Evolutionary conservation across 2,888 invertebrate species (phyloP), one percentile per base, ranked within the genome.

Genomic region (Apocheima hispidaria): DNA sequence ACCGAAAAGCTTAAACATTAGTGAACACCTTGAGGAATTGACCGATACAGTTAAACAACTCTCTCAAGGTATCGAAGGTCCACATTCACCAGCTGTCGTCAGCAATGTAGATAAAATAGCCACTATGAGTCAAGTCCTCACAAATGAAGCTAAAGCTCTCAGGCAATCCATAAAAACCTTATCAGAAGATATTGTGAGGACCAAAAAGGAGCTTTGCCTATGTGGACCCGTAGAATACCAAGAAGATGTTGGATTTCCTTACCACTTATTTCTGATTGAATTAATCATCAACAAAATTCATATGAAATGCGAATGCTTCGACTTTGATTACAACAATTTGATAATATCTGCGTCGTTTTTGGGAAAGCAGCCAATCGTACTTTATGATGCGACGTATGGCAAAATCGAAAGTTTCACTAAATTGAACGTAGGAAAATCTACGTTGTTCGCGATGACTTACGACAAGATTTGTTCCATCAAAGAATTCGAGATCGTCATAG

Each of bases 301-400:
- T 63, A 92, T 92, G 92, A 92, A 92, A 64, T 92, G 92, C 68
- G 92, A 92, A 68, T 92, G 92, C 73, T 92, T 92, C 64, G 88
- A 91, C 62, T 74, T 91, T 38, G 88, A 89, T 71, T 84, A 77
- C 58, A 89, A 89, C 61, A 91, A 91, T 73, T 79, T 92, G 52
- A 85, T 91, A 2, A 90, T 92, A 63, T 77, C 86, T 12, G 90
- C 90, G 23, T 72, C 77, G 26, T 92, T 92, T 73, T 75, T 92
- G 44, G 90, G 89, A 3, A 92, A 92, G 70, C 79, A 73, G 55
- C 92, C 91, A 0, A 84, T 92, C 54, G 71, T 85, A 38, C 71
- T 92, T 48, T 92, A 90, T 61, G 90, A 92, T 68, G 78, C 84
- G 0, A 83, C 87, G 1, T 88, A 83, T 60, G 92, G 89, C 1